Conservation (phyloP, 2,797 vertebrate genomes). For the Pseudomugil tenellus region DNA sequence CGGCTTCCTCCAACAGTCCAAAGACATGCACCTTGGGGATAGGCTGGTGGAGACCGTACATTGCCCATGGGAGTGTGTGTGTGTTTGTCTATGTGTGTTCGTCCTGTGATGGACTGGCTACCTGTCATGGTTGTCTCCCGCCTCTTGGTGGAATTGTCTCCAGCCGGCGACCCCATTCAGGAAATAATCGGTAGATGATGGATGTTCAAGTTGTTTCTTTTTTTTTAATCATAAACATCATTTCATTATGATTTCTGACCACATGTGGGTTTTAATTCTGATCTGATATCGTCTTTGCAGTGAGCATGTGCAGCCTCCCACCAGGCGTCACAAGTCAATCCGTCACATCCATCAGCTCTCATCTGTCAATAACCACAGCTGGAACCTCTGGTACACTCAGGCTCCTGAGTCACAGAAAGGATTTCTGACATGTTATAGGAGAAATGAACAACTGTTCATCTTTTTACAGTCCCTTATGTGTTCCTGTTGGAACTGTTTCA, state of each 20-base stretch:
- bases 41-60: no score
- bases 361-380: slow-evolving; percentile 14
- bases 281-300: slow-evolving; percentile 26
- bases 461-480: neutral
- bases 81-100: no score
- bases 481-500: neutral
- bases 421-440: neutral
- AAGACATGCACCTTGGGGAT: no score
- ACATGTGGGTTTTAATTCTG: slow-evolving; percentile 15
- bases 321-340: slow-evolving; percentile 24
- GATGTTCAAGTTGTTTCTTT: slow-evolving; percentile 15
- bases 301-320: slow-evolving; percentile 19
- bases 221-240: slow-evolving; percentile 15
- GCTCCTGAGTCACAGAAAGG: neutral
- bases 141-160: no score
- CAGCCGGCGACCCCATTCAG: no score
- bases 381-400: neutral
- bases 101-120: no score
- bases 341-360: slow-evolving; percentile 23
- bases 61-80: no score
- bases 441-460: neutral
- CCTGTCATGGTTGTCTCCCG: no score
- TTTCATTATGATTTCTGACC: slow-evolving; percentile 11
- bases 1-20: no score
- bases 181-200: no score